phyloP scores from a whole-genome alignment of 2,797 vertebrate genomes.

The Meriones psammophilus region DNA sequence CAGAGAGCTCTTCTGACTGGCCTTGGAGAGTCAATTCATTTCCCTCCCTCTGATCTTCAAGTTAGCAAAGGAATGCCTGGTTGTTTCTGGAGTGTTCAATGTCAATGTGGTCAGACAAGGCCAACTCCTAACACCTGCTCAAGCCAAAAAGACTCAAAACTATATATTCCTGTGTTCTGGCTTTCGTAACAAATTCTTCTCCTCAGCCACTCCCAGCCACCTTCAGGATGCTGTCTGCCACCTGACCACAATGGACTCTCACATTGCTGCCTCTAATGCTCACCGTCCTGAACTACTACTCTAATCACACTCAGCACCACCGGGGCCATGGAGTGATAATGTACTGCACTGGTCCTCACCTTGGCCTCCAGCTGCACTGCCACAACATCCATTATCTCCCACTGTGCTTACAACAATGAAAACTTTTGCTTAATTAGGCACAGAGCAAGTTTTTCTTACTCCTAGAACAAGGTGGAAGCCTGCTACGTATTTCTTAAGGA shows the following conservation, averaged over 20 bases:
- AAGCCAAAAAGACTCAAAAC: background rate
- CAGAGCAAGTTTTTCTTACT: conserved; percentile 48
- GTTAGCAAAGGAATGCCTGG: background rate
- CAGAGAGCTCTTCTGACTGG: background rate
- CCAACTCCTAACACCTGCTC: background rate
- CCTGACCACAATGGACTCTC: conserved; percentile 43
- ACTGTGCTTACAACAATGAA: conserved; percentile 58
- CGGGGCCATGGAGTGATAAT: background rate
- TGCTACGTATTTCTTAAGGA: conserved; percentile 71
- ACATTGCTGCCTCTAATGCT: conserved; percentile 1
- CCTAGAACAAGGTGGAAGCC: conserved; percentile 38
- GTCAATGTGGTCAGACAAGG: background rate
- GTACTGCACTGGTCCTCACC: background rate
- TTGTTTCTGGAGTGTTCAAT: background rate
- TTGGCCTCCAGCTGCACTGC: conserved; percentile 50
- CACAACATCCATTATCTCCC: conserved; percentile 41
- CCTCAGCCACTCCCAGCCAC: background rate
- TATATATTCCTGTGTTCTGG: background rate
- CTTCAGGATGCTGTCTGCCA: background rate
- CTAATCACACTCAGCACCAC: conserved; percentile 10
- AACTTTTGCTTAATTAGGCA: conserved; percentile 75
- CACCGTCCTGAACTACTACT: background rate
- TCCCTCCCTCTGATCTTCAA: background rate
- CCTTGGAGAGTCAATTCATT: background rate
- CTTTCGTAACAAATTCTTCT: background rate